Conservation (phyloP, 2,888 invertebrate species). For the Pinctada fucata region DNA sequence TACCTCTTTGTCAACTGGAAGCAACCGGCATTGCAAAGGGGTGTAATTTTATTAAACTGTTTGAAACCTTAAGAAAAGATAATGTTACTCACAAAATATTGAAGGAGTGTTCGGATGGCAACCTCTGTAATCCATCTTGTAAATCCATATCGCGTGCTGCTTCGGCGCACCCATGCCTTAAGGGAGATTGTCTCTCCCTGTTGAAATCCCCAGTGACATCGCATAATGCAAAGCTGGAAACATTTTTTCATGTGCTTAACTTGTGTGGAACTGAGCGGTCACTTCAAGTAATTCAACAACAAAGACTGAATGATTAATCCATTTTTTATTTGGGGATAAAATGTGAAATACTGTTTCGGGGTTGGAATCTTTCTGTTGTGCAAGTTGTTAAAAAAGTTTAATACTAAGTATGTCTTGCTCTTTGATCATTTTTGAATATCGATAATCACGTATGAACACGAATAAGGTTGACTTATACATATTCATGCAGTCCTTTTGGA, state of each 20-base stretch:
- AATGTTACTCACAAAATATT: constrained; percentile 12
- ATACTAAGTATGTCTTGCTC: no score
- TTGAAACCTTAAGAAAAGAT: constrained; percentile 26
- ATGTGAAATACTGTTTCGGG: no score
- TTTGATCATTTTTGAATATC: no score
- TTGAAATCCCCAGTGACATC: constrained; percentile 32
- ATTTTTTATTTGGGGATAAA: no score
- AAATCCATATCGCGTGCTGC: constrained; percentile 22
- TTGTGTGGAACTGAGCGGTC: constrained; percentile 12
- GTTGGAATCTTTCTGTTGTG: no score
- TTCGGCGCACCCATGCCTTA: constrained; percentile 31
- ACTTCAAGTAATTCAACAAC: background rate
- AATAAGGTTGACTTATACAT: no score
- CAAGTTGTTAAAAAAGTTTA: no score
- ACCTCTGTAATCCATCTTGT: constrained; percentile 25
- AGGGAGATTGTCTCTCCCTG: constrained; percentile 28
- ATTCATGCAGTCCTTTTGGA: no score
- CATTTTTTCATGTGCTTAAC: constrained; percentile 27
- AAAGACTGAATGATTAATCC: background rate
- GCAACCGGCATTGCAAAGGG: constrained; percentile 33
- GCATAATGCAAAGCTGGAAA: constrained; percentile 17
- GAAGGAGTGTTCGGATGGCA: constrained; percentile 20
- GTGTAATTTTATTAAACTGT: constrained; percentile 33
- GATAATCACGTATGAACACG: no score
- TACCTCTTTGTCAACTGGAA: constrained; percentile 39